Base-by-base conservation (phyloP, 2,888 invertebrate species). In the Drosophila greeni region DNA sequence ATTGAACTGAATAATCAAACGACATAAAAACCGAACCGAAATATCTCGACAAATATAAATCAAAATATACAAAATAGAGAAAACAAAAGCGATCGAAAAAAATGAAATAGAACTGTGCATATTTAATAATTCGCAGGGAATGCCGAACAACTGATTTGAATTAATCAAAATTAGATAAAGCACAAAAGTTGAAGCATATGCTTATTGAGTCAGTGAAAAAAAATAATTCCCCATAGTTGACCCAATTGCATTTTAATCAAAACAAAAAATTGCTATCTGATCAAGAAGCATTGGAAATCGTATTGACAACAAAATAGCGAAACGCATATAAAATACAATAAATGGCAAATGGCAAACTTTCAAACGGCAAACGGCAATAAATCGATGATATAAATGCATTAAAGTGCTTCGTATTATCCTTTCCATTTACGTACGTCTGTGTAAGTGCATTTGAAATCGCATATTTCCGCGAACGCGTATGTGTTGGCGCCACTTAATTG, bases 311-410 rank as follows among this genome's bases (percentile, higher is more conserved):
- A 53, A 53, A 39, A 54, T 61, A 48, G 31, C 49, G 26, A 48
- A 60, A 51, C 33, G 42, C 26, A 52, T 36, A 69, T 29, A 52
- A 56, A 67, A 57, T 37, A 49, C 49, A 55, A 68, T 68, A 60
- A 69, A 67, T 67, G 51, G 54, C 55, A 53, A 58, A 56, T 43
- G 23, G 37, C 33, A 48, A 39, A 65, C 64, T 56, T 64, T 62
- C 43, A 72, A 72, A 82, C 66, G 64, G 66, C 82, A 66, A 78
- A 70, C 53, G 53, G 62, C 70, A 59, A 65, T 68, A 70, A 79
- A 70, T 82, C 60, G 66, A 59, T 73, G 74, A 33, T 34, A 62
- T 72, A 82, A 74, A 70, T 73, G 78, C 66, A 62, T 73, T 66
- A 40, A 60, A 66, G 61, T 69, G 60, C 37, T 47, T 39, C 43